Percentiles rank a stretch among this genome's conserved stretches.
These are phyloP conservation scores for Azemiops feae DNA, from an alignment of 2,113 vertebrate species.

Conservation along the genomic window DNA sequence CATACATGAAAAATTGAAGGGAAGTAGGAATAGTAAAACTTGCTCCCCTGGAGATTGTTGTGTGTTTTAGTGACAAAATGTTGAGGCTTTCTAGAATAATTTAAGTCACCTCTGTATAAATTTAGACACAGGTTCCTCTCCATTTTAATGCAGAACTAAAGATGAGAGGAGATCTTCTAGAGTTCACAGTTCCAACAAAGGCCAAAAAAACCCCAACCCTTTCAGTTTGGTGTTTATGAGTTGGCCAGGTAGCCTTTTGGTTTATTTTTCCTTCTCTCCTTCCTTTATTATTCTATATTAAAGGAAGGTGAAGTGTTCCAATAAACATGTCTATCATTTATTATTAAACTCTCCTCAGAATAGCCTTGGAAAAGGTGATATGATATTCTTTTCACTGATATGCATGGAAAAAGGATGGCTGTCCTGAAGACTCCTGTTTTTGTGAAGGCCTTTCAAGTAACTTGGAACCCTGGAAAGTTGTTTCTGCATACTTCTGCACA, in stretches of 20 bases:
- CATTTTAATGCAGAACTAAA: not conserved
- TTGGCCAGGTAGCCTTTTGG: not conserved
- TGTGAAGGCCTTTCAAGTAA: not conserved
- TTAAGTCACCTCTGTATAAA: not conserved
- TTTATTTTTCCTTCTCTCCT: not conserved
- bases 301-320: not conserved
- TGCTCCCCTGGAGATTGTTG: not conserved
- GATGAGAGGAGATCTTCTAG: not conserved
- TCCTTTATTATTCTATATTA: not conserved
- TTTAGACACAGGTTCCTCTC: not conserved
- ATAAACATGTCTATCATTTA: not conserved
- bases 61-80: not conserved
- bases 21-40: not conserved
- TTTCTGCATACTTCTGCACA: not conserved
- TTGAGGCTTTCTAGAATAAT: conserved; percentile 11
- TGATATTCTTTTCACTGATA: not conserved
- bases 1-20: not conserved
- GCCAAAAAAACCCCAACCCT: not conserved
- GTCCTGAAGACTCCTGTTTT: not conserved
- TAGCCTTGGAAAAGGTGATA: not conserved
- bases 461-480: not conserved
- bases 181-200: not conserved
- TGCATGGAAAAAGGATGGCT: not conserved
- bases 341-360: not conserved
- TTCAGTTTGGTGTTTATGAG: not conserved